A percentile compares a stretch with the other conserved stretches of the same genome.
Conservation (phyloP, 2,113 vertebrate genomes). For the Echinops telfairi region DNA sequence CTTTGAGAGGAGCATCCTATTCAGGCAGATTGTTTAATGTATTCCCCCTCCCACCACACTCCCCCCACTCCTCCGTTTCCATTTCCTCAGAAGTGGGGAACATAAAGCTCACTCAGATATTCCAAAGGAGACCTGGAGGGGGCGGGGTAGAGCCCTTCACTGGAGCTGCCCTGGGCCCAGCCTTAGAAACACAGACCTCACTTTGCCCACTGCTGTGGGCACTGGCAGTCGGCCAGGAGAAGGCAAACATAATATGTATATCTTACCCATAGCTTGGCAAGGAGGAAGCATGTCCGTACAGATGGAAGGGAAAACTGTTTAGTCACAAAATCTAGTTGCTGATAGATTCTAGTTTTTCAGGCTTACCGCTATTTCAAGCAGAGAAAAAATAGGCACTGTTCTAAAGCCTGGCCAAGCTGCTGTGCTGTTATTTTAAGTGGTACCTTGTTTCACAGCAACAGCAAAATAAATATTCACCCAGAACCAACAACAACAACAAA, state of each 20-base stretch:
- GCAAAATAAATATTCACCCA: not conserved
- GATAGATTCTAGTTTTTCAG: not conserved
- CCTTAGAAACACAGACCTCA: not conserved
- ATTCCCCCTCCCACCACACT: not conserved
- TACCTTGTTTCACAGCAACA: slow-evolving; percentile 21
- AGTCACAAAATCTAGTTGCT: slow-evolving; percentile 22
- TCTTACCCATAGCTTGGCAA: slow-evolving; percentile 23
- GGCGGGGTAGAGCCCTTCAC: not conserved
- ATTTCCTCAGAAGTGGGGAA: slow-evolving; percentile 7
- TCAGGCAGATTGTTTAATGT: not conserved
- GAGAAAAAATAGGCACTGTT: not conserved
- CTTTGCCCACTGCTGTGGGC: not conserved
- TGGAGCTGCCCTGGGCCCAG: not conserved
- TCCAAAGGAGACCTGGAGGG: not conserved
- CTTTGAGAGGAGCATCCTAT: not conserved
- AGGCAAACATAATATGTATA: not conserved
- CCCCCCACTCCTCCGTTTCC: not conserved
- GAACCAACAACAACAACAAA: not conserved
- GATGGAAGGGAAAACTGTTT: not conserved
- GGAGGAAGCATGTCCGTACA: not conserved
- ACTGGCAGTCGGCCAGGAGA: not conserved
- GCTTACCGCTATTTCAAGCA: not conserved
- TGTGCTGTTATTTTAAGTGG: not conserved
- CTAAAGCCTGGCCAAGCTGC: not conserved
- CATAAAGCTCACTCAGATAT: not conserved